Evolutionary conservation across 2,888 invertebrate genomes (phyloP).

Genomic region (Heliconius erato): DNA sequence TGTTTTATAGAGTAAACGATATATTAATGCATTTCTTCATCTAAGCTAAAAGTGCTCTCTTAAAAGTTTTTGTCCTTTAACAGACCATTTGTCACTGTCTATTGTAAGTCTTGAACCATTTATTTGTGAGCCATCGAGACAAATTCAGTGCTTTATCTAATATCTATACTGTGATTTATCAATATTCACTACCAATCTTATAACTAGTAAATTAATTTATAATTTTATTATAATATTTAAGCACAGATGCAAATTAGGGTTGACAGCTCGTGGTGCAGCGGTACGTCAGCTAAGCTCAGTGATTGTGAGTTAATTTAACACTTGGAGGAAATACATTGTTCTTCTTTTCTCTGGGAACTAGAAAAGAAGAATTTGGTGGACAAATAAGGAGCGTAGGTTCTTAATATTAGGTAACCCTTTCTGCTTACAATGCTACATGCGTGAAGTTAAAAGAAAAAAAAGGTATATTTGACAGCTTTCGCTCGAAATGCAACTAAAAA

Average conservation of each 20-base stretch:
- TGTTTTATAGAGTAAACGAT: slow-evolving; percentile 1
- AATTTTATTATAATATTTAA: not conserved
- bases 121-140: slow-evolving; percentile 12
- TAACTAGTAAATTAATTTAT: too few relatives aligned
- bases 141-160: slow-evolving; percentile 11
- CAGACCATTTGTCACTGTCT: slow-evolving; percentile 26
- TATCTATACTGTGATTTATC: not conserved
- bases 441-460: too few relatives aligned
- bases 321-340: too few relatives aligned
- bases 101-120: slow-evolving; percentile 14
- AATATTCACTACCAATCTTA: not conserved
- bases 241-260: not conserved
- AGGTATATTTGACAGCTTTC: not conserved
- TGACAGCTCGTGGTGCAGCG: too few relatives aligned
- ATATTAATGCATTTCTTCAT: not conserved
- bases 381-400: too few relatives aligned
- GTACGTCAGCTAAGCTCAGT: too few relatives aligned
- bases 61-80: not conserved
- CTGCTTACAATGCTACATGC: too few relatives aligned
- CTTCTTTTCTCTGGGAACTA: too few relatives aligned
- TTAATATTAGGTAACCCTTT: too few relatives aligned
- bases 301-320: too few relatives aligned
- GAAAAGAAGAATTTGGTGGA: too few relatives aligned
- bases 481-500: not conserved
- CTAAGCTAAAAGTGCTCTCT: not conserved